Conservation (phyloP, 1,140 invertebrate species). For the Meloidogyne floridensis region DNA sequence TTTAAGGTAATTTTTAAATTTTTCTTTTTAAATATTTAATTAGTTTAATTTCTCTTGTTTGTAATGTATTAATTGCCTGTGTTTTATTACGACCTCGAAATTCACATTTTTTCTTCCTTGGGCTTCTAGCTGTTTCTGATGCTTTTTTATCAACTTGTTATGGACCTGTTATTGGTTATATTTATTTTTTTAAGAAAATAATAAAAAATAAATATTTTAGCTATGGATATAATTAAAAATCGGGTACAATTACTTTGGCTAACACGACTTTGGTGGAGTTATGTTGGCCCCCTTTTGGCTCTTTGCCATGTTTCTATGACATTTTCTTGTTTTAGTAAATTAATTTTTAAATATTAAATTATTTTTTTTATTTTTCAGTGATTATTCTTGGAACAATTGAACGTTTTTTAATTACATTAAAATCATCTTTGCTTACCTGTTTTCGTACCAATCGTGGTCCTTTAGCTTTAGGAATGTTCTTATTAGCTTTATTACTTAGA, state of each 20-base stretch:
- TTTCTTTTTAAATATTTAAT: background rate
- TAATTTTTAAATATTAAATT: background rate
- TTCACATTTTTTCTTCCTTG: constrained; percentile 56
- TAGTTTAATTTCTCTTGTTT: constrained; percentile 48
- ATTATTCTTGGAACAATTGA: constrained; percentile 57
- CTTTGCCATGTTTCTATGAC: constrained; percentile 57
- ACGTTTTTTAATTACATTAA: constrained; percentile 54
- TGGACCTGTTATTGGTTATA: constrained; percentile 47
- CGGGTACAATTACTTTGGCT: constrained; percentile 45
- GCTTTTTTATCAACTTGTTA: constrained; percentile 50
- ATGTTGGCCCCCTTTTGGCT: constrained; percentile 51
- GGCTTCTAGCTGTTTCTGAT: constrained; percentile 49
- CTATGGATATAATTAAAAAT: constrained; percentile 19
- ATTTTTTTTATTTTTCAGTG: constrained; percentile 23
- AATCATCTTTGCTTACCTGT: constrained; percentile 42
- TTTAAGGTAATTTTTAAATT: constrained; percentile 19
- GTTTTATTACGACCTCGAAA: constrained; percentile 45
- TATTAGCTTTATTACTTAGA: constrained; percentile 46
- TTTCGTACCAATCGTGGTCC: constrained; percentile 46
- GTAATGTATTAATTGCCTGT: constrained; percentile 48
- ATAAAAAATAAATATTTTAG: background rate
- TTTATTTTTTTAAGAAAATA: background rate
- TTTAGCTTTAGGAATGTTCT: constrained; percentile 46
- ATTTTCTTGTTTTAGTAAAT: constrained; percentile 49
- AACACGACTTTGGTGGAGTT: constrained; percentile 44